phyloP scores from a whole-genome alignment of 2,888 invertebrate species.

The Lysandra coridon region DNA sequence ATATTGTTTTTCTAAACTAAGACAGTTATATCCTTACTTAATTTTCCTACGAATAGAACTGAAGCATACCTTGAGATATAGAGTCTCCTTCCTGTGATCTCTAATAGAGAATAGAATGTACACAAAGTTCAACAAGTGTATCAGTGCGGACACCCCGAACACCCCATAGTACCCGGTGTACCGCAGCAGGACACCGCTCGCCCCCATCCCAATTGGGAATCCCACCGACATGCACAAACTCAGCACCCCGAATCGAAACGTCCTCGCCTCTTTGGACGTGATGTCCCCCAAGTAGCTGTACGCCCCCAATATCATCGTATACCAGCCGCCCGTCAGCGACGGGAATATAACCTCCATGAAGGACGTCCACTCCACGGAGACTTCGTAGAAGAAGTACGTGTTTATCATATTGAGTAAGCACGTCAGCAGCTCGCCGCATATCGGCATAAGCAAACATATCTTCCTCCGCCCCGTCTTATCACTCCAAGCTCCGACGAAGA shows the following conservation, averaged over 20 bases:
- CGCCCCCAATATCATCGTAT: slow-evolving; percentile 78
- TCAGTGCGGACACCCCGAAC: slow-evolving; percentile 62
- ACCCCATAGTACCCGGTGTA: slow-evolving; percentile 78
- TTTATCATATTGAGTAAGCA: slow-evolving; percentile 74
- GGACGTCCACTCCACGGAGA: slow-evolving; percentile 76
- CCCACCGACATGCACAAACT: slow-evolving; percentile 73
- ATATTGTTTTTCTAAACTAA: no score
- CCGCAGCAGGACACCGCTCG: slow-evolving; percentile 66
- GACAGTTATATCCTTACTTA: background rate
- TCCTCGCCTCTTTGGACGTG: slow-evolving; percentile 78
- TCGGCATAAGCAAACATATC: slow-evolving; percentile 80
- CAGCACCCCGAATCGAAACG: slow-evolving; percentile 80
- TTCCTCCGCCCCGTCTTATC: slow-evolving; percentile 81
- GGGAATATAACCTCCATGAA: slow-evolving; percentile 78
- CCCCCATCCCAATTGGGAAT: slow-evolving; percentile 71
- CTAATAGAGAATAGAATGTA: slow-evolving; percentile 69
- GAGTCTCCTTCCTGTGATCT: slow-evolving; percentile 63
- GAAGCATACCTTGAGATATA: slow-evolving; percentile 57
- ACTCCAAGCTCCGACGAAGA: slow-evolving; percentile 83
- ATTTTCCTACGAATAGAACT: background rate
- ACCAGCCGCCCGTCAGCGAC: slow-evolving; percentile 78
- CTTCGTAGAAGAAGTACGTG: slow-evolving; percentile 77
- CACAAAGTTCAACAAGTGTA: slow-evolving; percentile 68
- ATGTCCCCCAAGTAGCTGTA: slow-evolving; percentile 83
- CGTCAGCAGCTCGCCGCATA: slow-evolving; percentile 77